Conservation (phyloP, 1,140 invertebrate genomes). For the Zaprionus lachaisei region DNA sequence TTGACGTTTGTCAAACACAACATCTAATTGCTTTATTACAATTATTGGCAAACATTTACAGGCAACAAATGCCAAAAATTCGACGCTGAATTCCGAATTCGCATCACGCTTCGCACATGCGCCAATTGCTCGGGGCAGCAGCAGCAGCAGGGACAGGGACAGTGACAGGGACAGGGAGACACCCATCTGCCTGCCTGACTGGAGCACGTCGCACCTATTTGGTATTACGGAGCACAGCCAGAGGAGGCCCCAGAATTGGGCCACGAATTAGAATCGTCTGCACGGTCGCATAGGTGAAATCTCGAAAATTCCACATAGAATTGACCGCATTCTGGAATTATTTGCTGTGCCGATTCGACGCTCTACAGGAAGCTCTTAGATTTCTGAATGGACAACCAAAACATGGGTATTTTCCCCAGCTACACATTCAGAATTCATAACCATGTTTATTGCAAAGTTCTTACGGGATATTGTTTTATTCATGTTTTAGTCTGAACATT, state of each 20-base stretch:
- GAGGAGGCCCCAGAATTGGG: constrained; percentile 54
- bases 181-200: constrained; percentile 20
- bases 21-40: constrained; percentile 74
- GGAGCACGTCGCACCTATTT: constrained; percentile 61
- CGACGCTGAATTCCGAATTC: constrained; percentile 17
- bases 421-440: not conserved
- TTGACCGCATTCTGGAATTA: constrained; percentile 69
- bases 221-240: constrained; percentile 58
- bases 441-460: not conserved
- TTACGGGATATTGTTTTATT: not conserved
- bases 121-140: constrained; percentile 30
- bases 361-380: not conserved
- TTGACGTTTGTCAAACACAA: constrained; percentile 77
- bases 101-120: constrained; percentile 35
- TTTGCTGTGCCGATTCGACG: constrained; percentile 8
- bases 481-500: not conserved
- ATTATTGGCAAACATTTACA: constrained; percentile 44
- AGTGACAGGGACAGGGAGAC: constrained; percentile 25
- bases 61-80: constrained; percentile 26
- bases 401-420: not conserved
- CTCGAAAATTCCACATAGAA: constrained; percentile 66
- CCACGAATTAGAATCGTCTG: constrained; percentile 68
- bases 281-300: constrained; percentile 70
- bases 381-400: not conserved
- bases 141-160: constrained; percentile 16